A percentile compares a stretch with the other conserved stretches of the same genome.
phyloP scores from a whole-genome alignment of 2,797 vertebrate genomes.

The Sylvilagus floridanus region DNA sequence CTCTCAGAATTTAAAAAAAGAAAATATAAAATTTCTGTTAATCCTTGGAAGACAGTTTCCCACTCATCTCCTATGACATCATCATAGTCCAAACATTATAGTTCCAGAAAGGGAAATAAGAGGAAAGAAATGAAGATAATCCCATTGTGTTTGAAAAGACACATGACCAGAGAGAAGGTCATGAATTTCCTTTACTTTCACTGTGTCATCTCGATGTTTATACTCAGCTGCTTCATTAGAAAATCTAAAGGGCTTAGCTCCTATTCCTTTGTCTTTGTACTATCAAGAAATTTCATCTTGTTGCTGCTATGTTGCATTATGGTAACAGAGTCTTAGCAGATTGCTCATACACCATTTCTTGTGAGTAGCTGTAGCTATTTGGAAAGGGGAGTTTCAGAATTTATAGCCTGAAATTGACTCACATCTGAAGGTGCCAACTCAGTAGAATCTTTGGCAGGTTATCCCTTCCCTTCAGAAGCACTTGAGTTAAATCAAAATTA shows the following conservation, averaged over 20 bases:
- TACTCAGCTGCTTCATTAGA: not conserved
- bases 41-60: not conserved
- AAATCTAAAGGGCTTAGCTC: not conserved
- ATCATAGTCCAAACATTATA: not conserved
- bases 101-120: not conserved
- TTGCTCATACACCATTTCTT: not conserved
- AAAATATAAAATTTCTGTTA: not conserved
- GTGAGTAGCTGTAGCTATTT: not conserved
- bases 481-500: slow-evolving; percentile 56
- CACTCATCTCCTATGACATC: not conserved
- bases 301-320: not conserved
- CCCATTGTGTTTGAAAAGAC: not conserved
- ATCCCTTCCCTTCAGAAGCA: slow-evolving; percentile 47
- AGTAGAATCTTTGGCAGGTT: slow-evolving; percentile 59
- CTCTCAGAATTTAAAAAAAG: not conserved
- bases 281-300: slow-evolving; percentile 23
- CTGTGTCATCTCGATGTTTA: not conserved
- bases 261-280: not conserved
- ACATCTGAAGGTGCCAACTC: not conserved
- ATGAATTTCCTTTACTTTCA: not conserved
- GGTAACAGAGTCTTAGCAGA: not conserved
- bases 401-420: slow-evolving; percentile 51
- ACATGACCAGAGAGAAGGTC: not conserved
- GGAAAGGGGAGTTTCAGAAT: slow-evolving; percentile 41
- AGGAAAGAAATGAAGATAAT: not conserved